Conservation (phyloP, 2,113 vertebrate species). For the Nicator chloris region DNA sequence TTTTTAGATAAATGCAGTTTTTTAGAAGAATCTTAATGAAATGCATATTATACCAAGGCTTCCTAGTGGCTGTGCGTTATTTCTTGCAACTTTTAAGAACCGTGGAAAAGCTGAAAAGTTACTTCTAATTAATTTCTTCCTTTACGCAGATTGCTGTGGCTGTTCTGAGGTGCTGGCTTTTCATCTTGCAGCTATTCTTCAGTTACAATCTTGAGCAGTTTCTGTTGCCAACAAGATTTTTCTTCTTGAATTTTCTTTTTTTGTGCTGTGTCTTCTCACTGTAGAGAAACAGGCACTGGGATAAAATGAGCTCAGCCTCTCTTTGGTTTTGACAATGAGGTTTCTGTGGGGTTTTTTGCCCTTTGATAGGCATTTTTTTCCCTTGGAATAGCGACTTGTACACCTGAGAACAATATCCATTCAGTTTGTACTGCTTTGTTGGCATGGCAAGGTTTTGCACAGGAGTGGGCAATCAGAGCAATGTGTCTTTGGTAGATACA, state of each 20-base stretch:
- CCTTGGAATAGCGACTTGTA: not conserved
- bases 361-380: not conserved
- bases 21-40: not conserved
- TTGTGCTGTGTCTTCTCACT: not conserved
- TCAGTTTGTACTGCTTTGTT: not conserved
- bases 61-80: not conserved
- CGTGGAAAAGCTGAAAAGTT: fast-evolving
- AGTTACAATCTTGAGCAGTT: not conserved
- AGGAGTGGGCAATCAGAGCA: not conserved
- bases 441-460: not conserved
- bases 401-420: not conserved
- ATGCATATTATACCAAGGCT: not conserved
- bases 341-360: not conserved
- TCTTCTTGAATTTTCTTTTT: not conserved
- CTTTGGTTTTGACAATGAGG: not conserved
- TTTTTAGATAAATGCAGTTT: not conserved
- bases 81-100: not conserved
- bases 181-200: not conserved
- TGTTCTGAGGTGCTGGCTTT: not conserved
- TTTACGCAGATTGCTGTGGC: not conserved
- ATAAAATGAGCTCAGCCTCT: not conserved
- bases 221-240: not conserved
- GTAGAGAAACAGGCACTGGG: not conserved
- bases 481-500: not conserved
- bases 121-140: not conserved